A percentile compares a stretch with the other conserved stretches of the same genome.
Evolutionary conservation across 2,888 invertebrate genomes (phyloP).

Genomic region (Folsomia candida): DNA sequence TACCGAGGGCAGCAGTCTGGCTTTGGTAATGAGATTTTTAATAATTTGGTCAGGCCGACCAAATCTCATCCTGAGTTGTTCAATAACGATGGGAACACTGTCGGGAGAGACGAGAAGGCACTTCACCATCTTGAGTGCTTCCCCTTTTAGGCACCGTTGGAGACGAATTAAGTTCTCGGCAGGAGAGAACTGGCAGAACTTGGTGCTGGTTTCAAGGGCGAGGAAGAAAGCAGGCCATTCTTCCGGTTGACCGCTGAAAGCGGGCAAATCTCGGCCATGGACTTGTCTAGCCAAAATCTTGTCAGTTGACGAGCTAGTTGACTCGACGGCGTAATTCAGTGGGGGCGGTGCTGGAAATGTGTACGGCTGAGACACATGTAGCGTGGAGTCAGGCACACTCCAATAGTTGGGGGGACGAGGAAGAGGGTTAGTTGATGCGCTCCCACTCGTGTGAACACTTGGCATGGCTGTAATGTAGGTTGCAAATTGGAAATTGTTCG

Average conservation of each 20-base stretch:
- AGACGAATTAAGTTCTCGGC: conserved; percentile 4
- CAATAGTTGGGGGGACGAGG: no score
- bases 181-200: not conserved
- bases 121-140: conserved; percentile 3
- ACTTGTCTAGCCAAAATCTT: no score
- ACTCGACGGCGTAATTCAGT: no score
- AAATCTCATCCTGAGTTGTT: not conserved
- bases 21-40: not conserved
- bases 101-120: conserved; percentile 9
- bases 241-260: conserved; percentile 3
- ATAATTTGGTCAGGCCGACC: conserved; percentile 11
- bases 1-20: not conserved
- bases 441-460: no score
- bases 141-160: not conserved
- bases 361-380: no score
- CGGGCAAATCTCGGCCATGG: no score
- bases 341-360: no score
- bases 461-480: no score
- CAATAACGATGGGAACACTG: not conserved
- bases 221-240: conserved; percentile 11
- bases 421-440: no score
- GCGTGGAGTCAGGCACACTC: no score
- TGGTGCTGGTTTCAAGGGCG: conserved; percentile 8
- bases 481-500: no score
- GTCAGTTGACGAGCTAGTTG: no score